Conservation (phyloP, 2,113 vertebrate genomes). For the Hippocampus mohnikei region DNA sequence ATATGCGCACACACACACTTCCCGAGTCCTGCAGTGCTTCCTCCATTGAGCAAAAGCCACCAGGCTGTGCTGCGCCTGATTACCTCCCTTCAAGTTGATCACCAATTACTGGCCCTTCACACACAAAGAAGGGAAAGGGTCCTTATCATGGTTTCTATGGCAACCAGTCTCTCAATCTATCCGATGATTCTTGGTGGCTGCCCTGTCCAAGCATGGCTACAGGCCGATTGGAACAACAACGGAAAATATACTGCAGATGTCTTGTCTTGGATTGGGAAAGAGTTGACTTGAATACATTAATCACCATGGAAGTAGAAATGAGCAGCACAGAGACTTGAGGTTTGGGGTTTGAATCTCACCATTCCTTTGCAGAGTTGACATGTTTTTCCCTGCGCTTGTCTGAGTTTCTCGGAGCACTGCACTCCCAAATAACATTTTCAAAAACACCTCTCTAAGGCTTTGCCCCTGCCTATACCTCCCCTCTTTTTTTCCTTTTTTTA, state of each 20-base stretch:
- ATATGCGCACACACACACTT: conserved; percentile 5
- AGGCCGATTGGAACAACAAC: conserved; percentile 22
- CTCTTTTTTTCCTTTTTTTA: not conserved
- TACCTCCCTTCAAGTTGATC: conserved; percentile 42
- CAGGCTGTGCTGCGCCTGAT: conserved; percentile 29
- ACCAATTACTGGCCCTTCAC: conserved; percentile 54
- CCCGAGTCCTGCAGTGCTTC: conserved; percentile 31
- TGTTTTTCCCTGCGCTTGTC: not conserved
- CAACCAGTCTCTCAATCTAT: conserved; percentile 59
- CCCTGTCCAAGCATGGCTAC: conserved; percentile 21
- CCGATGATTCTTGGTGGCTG: conserved; percentile 31
- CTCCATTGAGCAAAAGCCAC: conserved; percentile 17
- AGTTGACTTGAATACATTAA: not conserved
- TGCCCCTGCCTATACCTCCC: not conserved
- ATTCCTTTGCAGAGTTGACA: not conserved
- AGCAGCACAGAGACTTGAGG: not conserved
- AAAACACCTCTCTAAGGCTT: not conserved
- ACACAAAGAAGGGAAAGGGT: conserved; percentile 14
- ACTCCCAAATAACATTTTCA: not conserved
- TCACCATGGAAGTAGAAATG: not conserved
- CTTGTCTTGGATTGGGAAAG: not conserved
- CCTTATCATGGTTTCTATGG: conserved; percentile 50
- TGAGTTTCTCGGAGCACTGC: not conserved
- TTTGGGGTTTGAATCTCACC: not conserved
- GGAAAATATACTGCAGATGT: conserved; percentile 20